phyloP scores from a whole-genome alignment of 1,140 invertebrate species.

The Zaprionus inermis region DNA sequence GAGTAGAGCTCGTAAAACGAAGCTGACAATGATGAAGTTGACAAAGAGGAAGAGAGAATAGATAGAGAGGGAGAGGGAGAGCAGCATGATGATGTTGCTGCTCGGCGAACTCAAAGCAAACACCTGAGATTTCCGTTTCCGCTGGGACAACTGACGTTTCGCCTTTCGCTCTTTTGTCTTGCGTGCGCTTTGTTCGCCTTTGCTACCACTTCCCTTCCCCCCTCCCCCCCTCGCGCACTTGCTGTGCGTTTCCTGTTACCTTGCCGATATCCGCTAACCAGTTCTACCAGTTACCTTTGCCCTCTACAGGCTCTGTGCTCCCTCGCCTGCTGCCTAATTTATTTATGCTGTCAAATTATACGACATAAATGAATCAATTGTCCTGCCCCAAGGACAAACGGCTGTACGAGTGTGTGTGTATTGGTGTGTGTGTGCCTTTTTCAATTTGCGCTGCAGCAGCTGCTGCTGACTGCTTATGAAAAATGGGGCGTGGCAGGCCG shows the following conservation, averaged over 20 bases:
- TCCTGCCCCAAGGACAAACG: conserved; percentile 39
- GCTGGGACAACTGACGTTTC: conserved; percentile 52
- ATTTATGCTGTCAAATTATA: conserved; percentile 81
- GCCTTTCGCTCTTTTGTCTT: conserved; percentile 23
- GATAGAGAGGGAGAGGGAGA: not conserved
- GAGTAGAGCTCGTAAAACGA: not conserved
- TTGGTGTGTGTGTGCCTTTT: conserved; percentile 46
- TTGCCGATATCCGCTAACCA: conserved; percentile 72
- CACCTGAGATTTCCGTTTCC: conserved; percentile 80
- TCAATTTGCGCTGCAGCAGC: conserved; percentile 58
- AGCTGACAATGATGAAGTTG: conserved; percentile 1
- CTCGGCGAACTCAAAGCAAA: conserved; percentile 57
- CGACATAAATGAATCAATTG: conserved; percentile 78
- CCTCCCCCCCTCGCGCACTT: not conserved
- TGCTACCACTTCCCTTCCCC: not conserved
- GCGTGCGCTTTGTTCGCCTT: conserved; percentile 26
- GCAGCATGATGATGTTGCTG: conserved; percentile 13
- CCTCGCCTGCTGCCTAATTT: conserved; percentile 57
- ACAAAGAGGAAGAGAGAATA: not conserved
- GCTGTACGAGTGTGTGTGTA: not conserved
- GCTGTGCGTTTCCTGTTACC: conserved; percentile 67
- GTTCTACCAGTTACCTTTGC: conserved; percentile 27
- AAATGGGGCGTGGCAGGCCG: conserved; percentile 49
- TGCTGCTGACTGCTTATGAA: conserved; percentile 65
- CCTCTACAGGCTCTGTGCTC: not conserved